Conservation (phyloP, 2,888 invertebrate genomes). For the Listrodromus nycthemerus region DNA sequence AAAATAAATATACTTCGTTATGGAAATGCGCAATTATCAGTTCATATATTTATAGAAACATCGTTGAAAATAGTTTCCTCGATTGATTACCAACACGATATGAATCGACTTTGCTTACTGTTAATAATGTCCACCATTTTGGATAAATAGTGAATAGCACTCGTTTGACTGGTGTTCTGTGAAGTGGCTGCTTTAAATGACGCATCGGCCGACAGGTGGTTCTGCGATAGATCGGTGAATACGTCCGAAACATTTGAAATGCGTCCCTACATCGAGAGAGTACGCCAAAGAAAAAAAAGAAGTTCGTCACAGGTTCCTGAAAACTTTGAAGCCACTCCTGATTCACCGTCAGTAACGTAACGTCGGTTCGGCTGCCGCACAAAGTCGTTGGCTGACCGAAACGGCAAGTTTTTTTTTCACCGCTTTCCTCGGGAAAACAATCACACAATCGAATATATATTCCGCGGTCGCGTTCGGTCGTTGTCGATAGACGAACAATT, state of each 20-base stretch:
- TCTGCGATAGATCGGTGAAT: constrained; percentile 55
- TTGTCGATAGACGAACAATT: constrained; percentile 10
- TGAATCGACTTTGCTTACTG: no score
- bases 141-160: no score
- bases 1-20: no score
- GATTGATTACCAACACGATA: no score
- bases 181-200: constrained; percentile 34
- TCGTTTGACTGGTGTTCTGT: no score
- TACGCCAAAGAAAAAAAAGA: constrained; percentile 60
- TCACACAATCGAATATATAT: neutral
- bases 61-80: no score
- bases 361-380: constrained; percentile 3
- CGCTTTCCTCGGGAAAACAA: neutral
- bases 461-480: neutral
- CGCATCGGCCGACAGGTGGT: constrained; percentile 65
- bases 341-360: constrained; percentile 39
- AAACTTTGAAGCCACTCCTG: constrained; percentile 56
- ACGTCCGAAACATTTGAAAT: constrained; percentile 51
- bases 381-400: constrained; percentile 26
- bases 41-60: no score
- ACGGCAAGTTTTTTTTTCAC: neutral
- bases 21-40: no score
- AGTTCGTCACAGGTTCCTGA: constrained; percentile 61
- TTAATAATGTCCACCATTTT: no score
- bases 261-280: constrained; percentile 41